Base-by-base conservation (phyloP, 1,140 invertebrate genomes). In the Notospermus geniculatus region DNA sequence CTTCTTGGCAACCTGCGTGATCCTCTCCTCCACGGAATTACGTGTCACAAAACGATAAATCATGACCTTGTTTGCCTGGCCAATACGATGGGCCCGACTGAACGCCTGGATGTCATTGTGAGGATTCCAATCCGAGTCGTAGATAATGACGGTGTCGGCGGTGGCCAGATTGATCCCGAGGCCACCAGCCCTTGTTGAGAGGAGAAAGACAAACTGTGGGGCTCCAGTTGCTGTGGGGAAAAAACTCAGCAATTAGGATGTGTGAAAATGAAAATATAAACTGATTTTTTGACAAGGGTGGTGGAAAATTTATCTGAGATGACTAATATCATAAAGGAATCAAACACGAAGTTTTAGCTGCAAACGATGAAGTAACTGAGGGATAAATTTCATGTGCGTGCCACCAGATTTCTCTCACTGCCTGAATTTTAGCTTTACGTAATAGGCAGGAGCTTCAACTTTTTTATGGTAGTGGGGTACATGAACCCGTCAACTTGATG, bases 101-200 rank as follows among this genome's bases (percentile, higher is more conserved):
- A 99, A 99, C 4, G 97, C 97, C 80, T 85, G 97, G 63, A 99
- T 99, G 73, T 99, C 97, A 76, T 99, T 99, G 81, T 99, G 96
- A 2, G 97, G 97, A 88, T 99, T 99, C 97, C 97, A 99, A 84
- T 99, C 97, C 0, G 94, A 97, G 82, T 99, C 97, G 69, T 99
- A 99, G 70, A 99, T 99, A 69, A 99, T 95, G 50, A 99, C 97
- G 61, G 97, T 99, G 75, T 99, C 97, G 2, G 97, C 97, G 1
- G 97, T 98, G 2, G 97, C 97, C 76, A 99, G 87, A 83, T 99
- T 99, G 69, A 99, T 99, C 79, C 97, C 97, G 50, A 99, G 84
- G 83, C 97, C 97, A 69, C 97, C 97, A 59, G 97, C 96, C 71
- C 96, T 87, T 5, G 97, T 99, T 0, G 96, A 99, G 2, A 99